Evolutionary conservation across 2,797 vertebrate genomes (phyloP).

Genomic region (Ciconia nigra): DNA sequence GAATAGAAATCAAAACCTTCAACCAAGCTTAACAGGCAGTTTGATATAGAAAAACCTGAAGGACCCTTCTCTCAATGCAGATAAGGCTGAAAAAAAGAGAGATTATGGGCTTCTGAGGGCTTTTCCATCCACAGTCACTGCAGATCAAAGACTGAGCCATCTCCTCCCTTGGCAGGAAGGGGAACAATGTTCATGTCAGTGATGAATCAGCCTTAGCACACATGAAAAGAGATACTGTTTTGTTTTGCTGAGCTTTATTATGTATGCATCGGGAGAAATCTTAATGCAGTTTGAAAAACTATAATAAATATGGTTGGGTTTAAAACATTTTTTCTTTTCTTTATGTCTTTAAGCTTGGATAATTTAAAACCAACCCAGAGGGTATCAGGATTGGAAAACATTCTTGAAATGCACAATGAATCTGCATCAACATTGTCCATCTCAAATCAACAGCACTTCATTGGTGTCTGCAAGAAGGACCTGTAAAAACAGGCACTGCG

Average conservation of each 20-base stretch:
- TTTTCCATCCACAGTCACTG: not conserved
- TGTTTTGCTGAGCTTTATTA: constrained; percentile 11
- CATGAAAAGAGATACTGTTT: not conserved
- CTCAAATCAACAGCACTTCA: not conserved
- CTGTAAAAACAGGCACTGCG: not conserved
- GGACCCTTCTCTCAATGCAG: not conserved
- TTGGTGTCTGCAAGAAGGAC: not conserved
- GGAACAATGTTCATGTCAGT: not conserved
- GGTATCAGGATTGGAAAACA: not conserved
- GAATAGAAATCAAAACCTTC: not conserved
- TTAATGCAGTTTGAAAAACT: not conserved
- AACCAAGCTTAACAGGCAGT: not conserved
- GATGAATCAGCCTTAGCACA: not conserved
- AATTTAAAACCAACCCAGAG: not conserved
- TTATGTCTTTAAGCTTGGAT: not conserved
- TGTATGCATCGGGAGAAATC: not conserved
- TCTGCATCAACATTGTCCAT: not conserved
- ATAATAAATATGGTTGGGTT: constrained; percentile 18
- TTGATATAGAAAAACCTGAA: not conserved
- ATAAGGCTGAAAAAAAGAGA: not conserved
- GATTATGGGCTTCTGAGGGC: not conserved
- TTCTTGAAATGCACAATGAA: not conserved
- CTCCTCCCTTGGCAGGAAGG: not conserved
- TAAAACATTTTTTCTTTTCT: constrained; percentile 10
- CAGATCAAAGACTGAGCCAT: constrained; percentile 5